These are phyloP conservation scores for Anoplius nigerrimus DNA, from an alignment of 2,888 invertebrate species.

Conservation along the genomic window DNA sequence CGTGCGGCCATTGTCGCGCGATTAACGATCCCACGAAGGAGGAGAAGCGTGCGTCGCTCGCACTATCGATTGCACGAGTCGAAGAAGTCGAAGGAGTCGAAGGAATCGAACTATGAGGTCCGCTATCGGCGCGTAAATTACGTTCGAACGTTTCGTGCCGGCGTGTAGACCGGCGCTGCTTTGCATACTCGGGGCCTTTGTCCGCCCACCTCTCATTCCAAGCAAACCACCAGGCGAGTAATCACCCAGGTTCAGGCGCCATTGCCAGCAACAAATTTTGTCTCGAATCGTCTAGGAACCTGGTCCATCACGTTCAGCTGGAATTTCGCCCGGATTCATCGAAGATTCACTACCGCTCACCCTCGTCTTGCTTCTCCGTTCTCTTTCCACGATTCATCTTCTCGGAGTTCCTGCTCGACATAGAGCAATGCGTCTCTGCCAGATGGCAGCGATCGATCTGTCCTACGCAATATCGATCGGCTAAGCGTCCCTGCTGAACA, in stretches of 20 bases:
- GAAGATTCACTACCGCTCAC: constrained; percentile 8
- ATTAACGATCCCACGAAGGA: too few relatives aligned
- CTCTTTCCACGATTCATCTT: background rate
- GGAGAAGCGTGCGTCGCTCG: too few relatives aligned
- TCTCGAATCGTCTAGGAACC: constrained; percentile 28
- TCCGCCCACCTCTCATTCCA: constrained; percentile 28
- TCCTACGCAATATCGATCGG: constrained; percentile 34
- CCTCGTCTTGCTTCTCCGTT: background rate
- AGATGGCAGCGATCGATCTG: constrained; percentile 49
- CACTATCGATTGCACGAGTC: too few relatives aligned
- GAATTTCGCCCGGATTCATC: constrained; percentile 36
- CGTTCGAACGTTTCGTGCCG: constrained; percentile 14
- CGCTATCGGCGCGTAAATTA: constrained; percentile 5
- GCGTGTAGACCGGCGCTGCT: constrained; percentile 8
- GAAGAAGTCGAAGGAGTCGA: too few relatives aligned
- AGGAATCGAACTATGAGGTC: background rate
- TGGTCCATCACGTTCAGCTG: constrained; percentile 6
- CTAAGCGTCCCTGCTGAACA: constrained; percentile 6
- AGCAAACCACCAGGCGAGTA: constrained; percentile 2
- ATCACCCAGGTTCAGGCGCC: constrained; percentile 19
- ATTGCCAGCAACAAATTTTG: constrained; percentile 27
- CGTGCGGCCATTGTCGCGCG: too few relatives aligned
- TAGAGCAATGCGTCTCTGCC: constrained; percentile 53
- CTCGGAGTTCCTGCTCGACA: constrained; percentile 10
- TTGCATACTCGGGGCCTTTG: constrained; percentile 28